Evolutionary conservation across 2,797 vertebrate species (phyloP).

Genomic region (Cirrhinus mrigala): DNA sequence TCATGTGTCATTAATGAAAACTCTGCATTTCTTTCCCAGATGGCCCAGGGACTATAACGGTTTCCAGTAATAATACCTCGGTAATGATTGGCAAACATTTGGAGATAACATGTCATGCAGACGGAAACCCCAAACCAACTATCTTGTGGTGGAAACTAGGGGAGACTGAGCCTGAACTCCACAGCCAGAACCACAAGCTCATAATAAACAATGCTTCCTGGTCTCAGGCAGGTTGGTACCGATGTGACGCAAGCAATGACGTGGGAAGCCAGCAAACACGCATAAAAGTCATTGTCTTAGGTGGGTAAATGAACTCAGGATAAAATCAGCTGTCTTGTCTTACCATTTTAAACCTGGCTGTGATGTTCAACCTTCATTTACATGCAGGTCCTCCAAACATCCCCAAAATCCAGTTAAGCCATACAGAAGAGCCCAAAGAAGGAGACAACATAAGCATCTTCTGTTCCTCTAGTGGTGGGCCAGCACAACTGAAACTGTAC

Average conservation of each 20-base stretch:
- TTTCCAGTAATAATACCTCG: background rate
- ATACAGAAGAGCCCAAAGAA: conserved; percentile 69
- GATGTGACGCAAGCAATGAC: conserved; percentile 18
- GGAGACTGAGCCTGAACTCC: background rate
- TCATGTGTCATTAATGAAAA: background rate
- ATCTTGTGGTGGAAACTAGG: conserved; percentile 41
- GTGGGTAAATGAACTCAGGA: background rate
- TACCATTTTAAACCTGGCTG: background rate
- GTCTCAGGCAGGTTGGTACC: conserved; percentile 45
- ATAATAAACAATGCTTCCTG: conserved; percentile 35
- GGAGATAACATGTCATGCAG: conserved; percentile 60
- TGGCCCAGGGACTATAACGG: conserved; percentile 19
- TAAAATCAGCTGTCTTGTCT: background rate
- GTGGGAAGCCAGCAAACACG: background rate
- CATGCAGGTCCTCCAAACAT: conserved; percentile 67
- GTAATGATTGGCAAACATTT: conserved; percentile 65
- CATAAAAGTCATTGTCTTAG: conserved; percentile 38
- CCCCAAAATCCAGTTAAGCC: conserved; percentile 62
- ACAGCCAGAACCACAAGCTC: background rate
- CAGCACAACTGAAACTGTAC: conserved; percentile 71
- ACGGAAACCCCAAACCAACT: conserved; percentile 60
- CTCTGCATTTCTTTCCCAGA: conserved; percentile 23
- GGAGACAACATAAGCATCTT: conserved; percentile 73
- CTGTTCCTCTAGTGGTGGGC: conserved; percentile 73
- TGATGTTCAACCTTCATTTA: background rate